These are phyloP conservation scores for Brachypteracias leptosomus DNA, from an alignment of 2,113 vertebrate species.

Conservation along the genomic window DNA sequence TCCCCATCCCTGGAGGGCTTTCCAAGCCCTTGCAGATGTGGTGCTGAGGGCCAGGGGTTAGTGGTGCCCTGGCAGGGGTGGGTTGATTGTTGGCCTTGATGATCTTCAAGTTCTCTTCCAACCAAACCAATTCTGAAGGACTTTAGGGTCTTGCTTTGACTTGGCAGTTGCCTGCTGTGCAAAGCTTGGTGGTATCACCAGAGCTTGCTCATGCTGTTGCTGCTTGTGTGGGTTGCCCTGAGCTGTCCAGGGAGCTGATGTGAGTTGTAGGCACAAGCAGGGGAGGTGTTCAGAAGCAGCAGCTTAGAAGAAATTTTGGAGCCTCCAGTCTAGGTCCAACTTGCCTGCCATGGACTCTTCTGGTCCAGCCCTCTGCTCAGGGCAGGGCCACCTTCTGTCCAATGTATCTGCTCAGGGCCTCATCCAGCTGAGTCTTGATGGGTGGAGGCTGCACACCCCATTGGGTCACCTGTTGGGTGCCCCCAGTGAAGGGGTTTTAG, in stretches of 20 bases:
- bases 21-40: not conserved
- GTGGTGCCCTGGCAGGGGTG: not conserved
- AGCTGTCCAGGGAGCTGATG: not conserved
- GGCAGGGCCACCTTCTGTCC: not conserved
- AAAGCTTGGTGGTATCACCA: not conserved
- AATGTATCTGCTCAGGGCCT: not conserved
- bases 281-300: not conserved
- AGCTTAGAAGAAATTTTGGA: too few species aligned
- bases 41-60: not conserved
- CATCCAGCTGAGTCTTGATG: not conserved
- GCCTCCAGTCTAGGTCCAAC: not conserved
- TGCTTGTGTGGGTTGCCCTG: not conserved
- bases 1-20: not conserved
- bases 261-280: not conserved
- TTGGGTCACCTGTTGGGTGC: not conserved
- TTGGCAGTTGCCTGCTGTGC: not conserved
- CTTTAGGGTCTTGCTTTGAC: too few species aligned
- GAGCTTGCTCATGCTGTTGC: not conserved
- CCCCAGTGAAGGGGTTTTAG: not conserved
- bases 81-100: not conserved
- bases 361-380: not conserved
- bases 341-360: not conserved
- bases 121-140: not conserved
- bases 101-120: not conserved
- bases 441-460: accelerated